Conservation (phyloP, 2,113 vertebrate genomes). For the Otocyon megalotis region DNA sequence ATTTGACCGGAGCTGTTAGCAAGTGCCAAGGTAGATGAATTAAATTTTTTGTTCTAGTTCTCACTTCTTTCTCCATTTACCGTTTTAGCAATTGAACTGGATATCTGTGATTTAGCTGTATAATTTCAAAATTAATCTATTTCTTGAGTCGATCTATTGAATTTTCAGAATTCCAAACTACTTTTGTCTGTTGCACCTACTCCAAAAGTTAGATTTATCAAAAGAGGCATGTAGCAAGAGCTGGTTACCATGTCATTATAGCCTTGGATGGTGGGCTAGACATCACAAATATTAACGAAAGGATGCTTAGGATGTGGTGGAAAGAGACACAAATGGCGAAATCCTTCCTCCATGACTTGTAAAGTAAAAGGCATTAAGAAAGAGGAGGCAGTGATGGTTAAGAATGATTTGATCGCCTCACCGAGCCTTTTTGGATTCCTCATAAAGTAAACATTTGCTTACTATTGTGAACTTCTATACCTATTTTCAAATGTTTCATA, state of each 20-base stretch:
- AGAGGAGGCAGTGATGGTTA: neutral
- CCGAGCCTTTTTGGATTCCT: neutral
- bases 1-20: neutral
- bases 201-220: neutral
- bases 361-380: neutral
- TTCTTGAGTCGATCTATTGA: neutral
- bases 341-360: neutral
- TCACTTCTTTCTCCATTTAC: too few relatives aligned
- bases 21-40: too few relatives aligned
- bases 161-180: neutral
- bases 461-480: neutral
- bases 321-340: neutral
- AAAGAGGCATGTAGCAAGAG: neutral
- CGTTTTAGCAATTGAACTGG: neutral
- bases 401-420: too few relatives aligned
- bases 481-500: neutral
- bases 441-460: neutral
- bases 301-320: neutral
- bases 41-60: neutral
- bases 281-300: neutral
- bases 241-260: neutral
- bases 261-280: neutral
- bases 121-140: neutral
- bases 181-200: neutral
- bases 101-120: neutral